Evolutionary conservation across 2,113 vertebrate species (phyloP).

Genomic region (Thunnus thynnus): DNA sequence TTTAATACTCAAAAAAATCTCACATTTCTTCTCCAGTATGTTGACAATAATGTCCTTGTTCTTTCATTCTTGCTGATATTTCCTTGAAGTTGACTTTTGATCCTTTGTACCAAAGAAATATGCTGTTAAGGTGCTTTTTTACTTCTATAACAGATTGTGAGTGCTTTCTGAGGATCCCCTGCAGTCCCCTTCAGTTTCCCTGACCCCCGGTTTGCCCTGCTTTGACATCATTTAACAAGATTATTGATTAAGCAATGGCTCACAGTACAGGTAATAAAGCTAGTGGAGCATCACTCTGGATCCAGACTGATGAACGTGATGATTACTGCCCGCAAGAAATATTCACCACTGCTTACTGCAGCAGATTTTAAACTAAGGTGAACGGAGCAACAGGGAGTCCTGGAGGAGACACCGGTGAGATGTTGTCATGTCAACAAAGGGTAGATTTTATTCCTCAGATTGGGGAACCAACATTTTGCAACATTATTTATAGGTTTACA

Average conservation of each 20-base stretch:
- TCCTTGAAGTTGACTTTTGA: too few relatives aligned
- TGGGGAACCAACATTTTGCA: too few relatives aligned
- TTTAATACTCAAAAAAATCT: too few relatives aligned
- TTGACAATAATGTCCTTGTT: too few relatives aligned
- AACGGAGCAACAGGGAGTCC: background rate
- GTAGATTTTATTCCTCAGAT: too few relatives aligned
- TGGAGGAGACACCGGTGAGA: background rate
- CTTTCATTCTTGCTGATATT: too few relatives aligned
- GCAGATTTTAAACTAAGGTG: background rate
- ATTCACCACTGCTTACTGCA: background rate
- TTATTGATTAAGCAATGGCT: slow-evolving; percentile 44
- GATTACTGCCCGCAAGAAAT: background rate
- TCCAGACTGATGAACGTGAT: background rate
- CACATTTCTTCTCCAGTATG: too few relatives aligned
- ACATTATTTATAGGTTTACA: background rate
- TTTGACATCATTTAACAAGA: slow-evolving; percentile 4
- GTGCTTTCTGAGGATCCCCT: background rate
- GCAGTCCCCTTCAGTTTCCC: too few relatives aligned
- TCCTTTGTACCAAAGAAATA: too few relatives aligned
- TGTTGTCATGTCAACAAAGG: too few relatives aligned
- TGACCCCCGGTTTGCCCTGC: background rate
- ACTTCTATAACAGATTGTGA: too few relatives aligned
- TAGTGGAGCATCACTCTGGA: background rate
- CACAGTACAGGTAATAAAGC: slow-evolving; percentile 22
- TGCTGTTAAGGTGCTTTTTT: too few relatives aligned